phyloP scores from a whole-genome alignment of 2,888 invertebrate species.

The Temnothorax ravouxi region DNA sequence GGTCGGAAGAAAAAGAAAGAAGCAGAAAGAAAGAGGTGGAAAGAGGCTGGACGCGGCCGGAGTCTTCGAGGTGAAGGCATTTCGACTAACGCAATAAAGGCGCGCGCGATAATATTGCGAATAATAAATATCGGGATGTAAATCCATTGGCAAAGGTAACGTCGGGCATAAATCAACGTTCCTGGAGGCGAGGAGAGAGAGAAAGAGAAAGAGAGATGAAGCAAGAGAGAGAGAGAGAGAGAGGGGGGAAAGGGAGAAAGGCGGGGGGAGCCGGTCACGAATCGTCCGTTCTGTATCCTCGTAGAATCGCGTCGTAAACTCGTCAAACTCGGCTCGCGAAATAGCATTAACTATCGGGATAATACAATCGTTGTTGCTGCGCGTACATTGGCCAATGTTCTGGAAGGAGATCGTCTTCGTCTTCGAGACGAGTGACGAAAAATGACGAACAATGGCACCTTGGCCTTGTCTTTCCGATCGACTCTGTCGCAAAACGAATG shows the following conservation, averaged over 20 bases:
- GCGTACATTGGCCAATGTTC: conserved; percentile 49
- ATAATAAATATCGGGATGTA: conserved; percentile 86
- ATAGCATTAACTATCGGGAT: conserved; percentile 85
- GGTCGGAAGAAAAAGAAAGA: conserved; percentile 44
- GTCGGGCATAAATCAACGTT: conserved; percentile 85
- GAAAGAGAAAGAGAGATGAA: background rate
- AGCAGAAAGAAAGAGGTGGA: conserved; percentile 47
- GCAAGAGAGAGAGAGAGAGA: background rate
- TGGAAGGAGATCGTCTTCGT: conserved; percentile 49
- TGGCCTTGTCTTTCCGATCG: conserved; percentile 37
- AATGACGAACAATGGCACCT: conserved; percentile 40
- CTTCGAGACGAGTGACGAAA: conserved; percentile 47
- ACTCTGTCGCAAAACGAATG: background rate
- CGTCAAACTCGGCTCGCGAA: conserved; percentile 85
- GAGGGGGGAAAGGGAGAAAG: conserved; percentile 16
- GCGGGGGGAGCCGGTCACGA: conserved; percentile 58
- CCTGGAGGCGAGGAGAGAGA: conserved; percentile 63
- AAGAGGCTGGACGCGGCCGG: conserved; percentile 58
- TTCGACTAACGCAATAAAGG: conserved; percentile 85
- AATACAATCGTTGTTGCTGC: conserved; percentile 83
- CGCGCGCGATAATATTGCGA: conserved; percentile 84
- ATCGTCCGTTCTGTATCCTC: conserved; percentile 80
- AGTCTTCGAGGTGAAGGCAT: conserved; percentile 73
- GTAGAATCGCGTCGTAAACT: conserved; percentile 85
- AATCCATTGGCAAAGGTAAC: conserved; percentile 86